These are phyloP conservation scores for Illadopsis cleaveri DNA, from an alignment of 2,113 vertebrate genomes.

Conservation along the genomic window DNA sequence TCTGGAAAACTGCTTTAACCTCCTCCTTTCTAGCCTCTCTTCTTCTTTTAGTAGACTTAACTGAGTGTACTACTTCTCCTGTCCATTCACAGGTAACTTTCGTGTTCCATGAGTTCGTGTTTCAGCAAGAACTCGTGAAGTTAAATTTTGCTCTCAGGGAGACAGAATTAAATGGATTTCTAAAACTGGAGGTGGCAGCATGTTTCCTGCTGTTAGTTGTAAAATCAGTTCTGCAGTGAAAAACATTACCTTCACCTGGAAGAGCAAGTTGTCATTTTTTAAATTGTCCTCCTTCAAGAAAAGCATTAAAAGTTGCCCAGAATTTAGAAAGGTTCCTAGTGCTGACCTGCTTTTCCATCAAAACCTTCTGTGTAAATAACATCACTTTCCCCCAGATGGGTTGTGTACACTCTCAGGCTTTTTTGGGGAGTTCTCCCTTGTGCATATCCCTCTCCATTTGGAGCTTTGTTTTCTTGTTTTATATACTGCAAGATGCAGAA, in stretches of 20 bases:
- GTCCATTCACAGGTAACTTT: not conserved
- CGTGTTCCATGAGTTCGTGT: not conserved
- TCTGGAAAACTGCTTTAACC: not conserved
- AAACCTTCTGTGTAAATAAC: not conserved
- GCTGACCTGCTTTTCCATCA: conserved; percentile 32
- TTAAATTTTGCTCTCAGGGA: not conserved
- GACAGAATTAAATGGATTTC: conserved; percentile 11
- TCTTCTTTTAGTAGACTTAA: not conserved
- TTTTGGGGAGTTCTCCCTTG: conserved; percentile 9
- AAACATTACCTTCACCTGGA: conserved; percentile 2
- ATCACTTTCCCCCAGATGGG: not conserved
- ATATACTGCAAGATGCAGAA: not conserved
- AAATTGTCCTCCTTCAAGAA: conserved; percentile 21
- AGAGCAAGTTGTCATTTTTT: conserved; percentile 32
- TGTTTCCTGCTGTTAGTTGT: conserved; percentile 23
- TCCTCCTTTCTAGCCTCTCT: not conserved
- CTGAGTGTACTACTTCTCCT: not conserved
- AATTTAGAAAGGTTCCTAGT: not conserved
- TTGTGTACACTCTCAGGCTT: not conserved
- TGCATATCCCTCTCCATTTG: not conserved
- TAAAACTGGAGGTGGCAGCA: not conserved
- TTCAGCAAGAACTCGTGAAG: not conserved
- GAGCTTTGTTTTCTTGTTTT: not conserved
- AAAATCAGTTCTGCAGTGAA: conserved; percentile 1
- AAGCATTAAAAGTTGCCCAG: conserved; percentile 21